Conservation (phyloP, 2,888 invertebrate species). For the Drosophila melanosoma region DNA sequence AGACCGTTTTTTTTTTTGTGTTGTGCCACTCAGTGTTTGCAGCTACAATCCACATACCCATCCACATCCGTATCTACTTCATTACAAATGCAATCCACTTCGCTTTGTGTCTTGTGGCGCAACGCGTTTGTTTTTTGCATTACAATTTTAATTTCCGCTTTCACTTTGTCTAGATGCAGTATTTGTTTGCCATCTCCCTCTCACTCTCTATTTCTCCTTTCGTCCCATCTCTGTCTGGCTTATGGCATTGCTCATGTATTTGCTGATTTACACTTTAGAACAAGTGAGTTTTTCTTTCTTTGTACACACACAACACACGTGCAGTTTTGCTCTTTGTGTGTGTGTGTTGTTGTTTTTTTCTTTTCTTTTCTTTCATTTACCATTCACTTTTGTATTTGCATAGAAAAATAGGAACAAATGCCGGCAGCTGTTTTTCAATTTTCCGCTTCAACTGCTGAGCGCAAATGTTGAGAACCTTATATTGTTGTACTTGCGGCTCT, state of each 20-base stretch:
- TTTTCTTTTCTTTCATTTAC: constrained; percentile 1
- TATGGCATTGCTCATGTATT: constrained; percentile 29
- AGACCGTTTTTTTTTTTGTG: constrained; percentile 39
- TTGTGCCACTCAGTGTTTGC: constrained; percentile 27
- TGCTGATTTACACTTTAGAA: constrained; percentile 72
- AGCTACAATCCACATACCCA: constrained; percentile 12
- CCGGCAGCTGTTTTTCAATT: constrained; percentile 77
- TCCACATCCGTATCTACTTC: constrained; percentile 50
- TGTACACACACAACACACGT: constrained; percentile 48
- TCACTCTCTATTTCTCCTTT: not conserved
- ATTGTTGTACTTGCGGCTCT: constrained; percentile 11
- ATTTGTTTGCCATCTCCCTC: constrained; percentile 44
- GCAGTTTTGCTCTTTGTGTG: constrained; percentile 20
- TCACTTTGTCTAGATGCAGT: constrained; percentile 78
- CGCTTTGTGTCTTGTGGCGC: constrained; percentile 43
- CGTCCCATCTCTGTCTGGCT: constrained; percentile 8
- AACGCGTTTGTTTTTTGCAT: constrained; percentile 62
- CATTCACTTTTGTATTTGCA: constrained; percentile 20
- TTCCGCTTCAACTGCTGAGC: constrained; percentile 76
- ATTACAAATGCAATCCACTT: constrained; percentile 67
- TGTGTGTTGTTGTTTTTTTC: constrained; percentile 18
- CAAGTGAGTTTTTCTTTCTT: constrained; percentile 39
- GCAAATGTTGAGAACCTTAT: constrained; percentile 55
- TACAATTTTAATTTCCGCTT: constrained; percentile 81
- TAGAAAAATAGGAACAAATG: constrained; percentile 46